Conservation (phyloP, 2,797 vertebrate species). For the Sebastes baramenuke region DNA sequence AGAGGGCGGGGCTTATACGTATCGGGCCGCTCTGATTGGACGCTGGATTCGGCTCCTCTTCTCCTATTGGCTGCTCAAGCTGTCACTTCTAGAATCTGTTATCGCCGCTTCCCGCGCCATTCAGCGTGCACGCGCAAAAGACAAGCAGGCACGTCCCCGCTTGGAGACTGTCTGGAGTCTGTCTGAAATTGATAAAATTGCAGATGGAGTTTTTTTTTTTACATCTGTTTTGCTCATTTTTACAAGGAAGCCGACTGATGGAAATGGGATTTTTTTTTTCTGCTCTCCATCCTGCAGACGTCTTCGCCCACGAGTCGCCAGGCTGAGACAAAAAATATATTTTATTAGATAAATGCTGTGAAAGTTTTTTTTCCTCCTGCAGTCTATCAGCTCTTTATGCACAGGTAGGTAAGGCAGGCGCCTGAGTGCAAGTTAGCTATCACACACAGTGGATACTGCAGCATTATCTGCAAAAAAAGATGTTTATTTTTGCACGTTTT, state of each 20-base stretch:
- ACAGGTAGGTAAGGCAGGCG: constrained; percentile 81
- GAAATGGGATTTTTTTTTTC: constrained; percentile 50
- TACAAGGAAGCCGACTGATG: constrained; percentile 51
- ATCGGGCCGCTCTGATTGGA: constrained; percentile 63
- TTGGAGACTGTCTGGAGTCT: constrained; percentile 86
- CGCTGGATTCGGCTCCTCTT: background rate
- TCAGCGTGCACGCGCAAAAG: constrained; percentile 79
- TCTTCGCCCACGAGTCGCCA: constrained; percentile 44
- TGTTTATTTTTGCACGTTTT: constrained; percentile 29
- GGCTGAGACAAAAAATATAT: constrained; percentile 11
- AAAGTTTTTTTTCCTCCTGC: constrained; percentile 80
- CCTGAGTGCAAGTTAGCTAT: constrained; percentile 49
- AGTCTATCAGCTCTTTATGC: constrained; percentile 75
- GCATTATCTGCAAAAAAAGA: background rate
- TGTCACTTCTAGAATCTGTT: constrained; percentile 67
- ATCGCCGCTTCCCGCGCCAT: constrained; percentile 76
- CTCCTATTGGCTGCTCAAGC: constrained; percentile 68
- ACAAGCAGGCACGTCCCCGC: constrained; percentile 80
- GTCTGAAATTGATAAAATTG: constrained; percentile 86
- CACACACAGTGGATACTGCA: constrained; percentile 23
- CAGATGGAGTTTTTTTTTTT: constrained; percentile 81
- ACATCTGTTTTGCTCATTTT: constrained; percentile 58
- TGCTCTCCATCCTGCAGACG: constrained; percentile 30
- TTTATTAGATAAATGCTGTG: constrained; percentile 59
- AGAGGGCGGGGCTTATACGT: constrained; percentile 19